Conservation (phyloP, 2,797 vertebrate genomes). For the Sciaenops ocellatus region DNA sequence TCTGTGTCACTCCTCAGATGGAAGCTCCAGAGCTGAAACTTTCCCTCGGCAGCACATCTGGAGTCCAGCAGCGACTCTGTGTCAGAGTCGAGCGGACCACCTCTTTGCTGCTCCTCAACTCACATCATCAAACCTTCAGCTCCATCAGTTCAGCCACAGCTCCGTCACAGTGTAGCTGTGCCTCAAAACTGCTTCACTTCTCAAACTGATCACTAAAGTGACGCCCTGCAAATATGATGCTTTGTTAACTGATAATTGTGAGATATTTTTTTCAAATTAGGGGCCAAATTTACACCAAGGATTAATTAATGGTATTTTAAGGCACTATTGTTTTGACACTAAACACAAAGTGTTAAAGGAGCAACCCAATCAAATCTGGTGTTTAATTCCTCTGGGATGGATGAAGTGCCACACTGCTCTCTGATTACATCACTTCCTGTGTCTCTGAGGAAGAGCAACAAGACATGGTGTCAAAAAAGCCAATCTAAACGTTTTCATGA, state of each 20-base stretch:
- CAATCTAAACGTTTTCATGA: neutral
- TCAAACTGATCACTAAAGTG: neutral
- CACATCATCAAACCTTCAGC: slow-evolving; percentile 13
- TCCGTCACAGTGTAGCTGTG: neutral
- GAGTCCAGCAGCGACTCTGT: slow-evolving; percentile 60
- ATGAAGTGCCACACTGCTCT: no score
- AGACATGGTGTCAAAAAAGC: neutral
- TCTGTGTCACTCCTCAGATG: slow-evolving; percentile 58
- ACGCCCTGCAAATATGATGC: neutral
- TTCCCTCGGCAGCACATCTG: slow-evolving; percentile 81
- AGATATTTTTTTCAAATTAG: neutral
- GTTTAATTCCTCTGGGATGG: neutral
- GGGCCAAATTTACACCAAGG: neutral
- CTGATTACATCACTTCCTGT: neutral
- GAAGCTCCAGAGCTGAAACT: slow-evolving; percentile 63
- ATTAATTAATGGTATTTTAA: neutral
- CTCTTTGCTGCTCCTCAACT: slow-evolving; percentile 15
- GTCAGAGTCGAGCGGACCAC: slow-evolving; percentile 35
- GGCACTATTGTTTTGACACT: neutral
- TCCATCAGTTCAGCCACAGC: neutral
- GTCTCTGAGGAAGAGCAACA: neutral
- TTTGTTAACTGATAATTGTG: neutral
- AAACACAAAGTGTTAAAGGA: neutral
- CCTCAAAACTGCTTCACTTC: neutral
- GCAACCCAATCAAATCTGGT: neutral